Conservation (phyloP, 2,888 invertebrate species). For the Brachyptera risi region DNA sequence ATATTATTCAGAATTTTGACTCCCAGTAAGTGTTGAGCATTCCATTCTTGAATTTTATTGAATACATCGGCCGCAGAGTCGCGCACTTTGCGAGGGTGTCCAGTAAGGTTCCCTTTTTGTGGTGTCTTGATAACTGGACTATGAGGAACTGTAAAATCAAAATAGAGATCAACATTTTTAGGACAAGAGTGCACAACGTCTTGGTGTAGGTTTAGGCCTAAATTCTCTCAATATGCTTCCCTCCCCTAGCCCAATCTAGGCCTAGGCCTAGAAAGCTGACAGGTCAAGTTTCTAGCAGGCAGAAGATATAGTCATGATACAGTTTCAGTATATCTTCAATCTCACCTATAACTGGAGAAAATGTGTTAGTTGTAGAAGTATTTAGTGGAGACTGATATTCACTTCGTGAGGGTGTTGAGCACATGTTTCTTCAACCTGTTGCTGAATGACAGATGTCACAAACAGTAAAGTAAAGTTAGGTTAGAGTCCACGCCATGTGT, state of each 20-base stretch:
- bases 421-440: not conserved
- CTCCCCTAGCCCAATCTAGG: too few relatives aligned
- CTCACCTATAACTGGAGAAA: conserved; percentile 20
- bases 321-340: too few relatives aligned
- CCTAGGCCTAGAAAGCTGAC: too few relatives aligned
- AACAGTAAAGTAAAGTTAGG: not conserved
- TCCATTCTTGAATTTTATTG: conserved; percentile 52
- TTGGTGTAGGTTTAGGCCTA: too few relatives aligned
- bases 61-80: conserved; percentile 55
- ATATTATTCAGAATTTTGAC: conserved; percentile 34
- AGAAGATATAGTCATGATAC: too few relatives aligned
- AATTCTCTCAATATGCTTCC: too few relatives aligned
- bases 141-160: conserved; percentile 41
- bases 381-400: not conserved
- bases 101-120: conserved; percentile 52
- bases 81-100: conserved; percentile 50
- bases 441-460: too few relatives aligned
- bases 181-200: not conserved
- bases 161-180: conserved; percentile 10
- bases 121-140: conserved; percentile 42
- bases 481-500: too few relatives aligned
- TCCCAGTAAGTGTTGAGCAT: conserved; percentile 47
- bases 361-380: conserved; percentile 1
- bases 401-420: conserved; percentile 7
- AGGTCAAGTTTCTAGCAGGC: too few relatives aligned